These are phyloP conservation scores for Archaeoteleia sp. DNA, from an alignment of 2,888 invertebrate species.

Conservation along the genomic window DNA sequence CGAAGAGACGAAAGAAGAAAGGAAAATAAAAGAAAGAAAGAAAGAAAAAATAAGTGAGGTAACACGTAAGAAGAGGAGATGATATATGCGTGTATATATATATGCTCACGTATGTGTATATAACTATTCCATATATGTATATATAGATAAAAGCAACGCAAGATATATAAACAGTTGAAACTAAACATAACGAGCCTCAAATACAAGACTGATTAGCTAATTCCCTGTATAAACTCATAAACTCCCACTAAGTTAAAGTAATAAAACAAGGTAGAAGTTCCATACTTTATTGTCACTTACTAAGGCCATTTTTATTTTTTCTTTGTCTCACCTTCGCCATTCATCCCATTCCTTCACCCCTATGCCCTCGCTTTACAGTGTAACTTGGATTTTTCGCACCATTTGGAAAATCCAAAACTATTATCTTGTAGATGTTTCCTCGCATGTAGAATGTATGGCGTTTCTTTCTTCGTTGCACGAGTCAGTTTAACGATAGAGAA, in stretches of 20 bases:
- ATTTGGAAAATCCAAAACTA: conserved; percentile 19
- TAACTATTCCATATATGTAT: conserved; percentile 20
- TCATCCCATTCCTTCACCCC: conserved; percentile 52
- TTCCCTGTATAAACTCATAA: conserved; percentile 71
- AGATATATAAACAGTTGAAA: conserved; percentile 65
- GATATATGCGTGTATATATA: conserved; percentile 43
- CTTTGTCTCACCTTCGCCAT: conserved; percentile 26
- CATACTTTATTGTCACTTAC: conserved; percentile 58
- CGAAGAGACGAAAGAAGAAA: conserved; percentile 27
- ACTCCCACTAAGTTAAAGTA: conserved; percentile 70
- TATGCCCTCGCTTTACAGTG: conserved; percentile 58
- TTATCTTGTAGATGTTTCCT: no score
- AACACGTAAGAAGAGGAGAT: conserved; percentile 21
- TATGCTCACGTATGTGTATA: conserved; percentile 30
- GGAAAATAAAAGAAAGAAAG: conserved; percentile 23
- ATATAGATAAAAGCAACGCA: conserved; percentile 66
- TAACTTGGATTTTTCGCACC: conserved; percentile 42
- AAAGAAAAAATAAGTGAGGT: conserved; percentile 30
- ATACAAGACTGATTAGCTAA: conserved; percentile 75
- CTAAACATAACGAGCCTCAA: conserved; percentile 74
- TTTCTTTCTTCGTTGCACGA: no score
- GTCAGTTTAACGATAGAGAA: no score
- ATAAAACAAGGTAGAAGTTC: conserved; percentile 70
- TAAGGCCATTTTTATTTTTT: conserved; percentile 46
- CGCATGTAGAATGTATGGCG: no score